Percentiles rank a stretch among this genome's conserved stretches.
phyloP scores from a whole-genome alignment of 2,113 vertebrate species.

The Taxidea taxus region DNA sequence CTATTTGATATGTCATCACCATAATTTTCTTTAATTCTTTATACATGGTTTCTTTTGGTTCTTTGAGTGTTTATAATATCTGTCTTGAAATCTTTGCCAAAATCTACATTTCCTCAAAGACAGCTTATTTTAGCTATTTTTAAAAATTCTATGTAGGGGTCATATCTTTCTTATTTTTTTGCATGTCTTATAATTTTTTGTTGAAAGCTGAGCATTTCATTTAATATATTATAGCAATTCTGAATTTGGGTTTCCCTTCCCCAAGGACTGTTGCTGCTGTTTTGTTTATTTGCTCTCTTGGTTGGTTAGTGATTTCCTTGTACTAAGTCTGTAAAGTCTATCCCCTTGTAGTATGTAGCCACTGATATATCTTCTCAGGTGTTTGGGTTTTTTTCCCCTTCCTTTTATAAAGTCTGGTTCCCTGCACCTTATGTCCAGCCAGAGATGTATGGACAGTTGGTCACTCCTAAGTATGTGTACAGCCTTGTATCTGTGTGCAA shows the following conservation, averaged over 20 bases:
- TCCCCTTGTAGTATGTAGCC: background rate
- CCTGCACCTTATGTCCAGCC: background rate
- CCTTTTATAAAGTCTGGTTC: background rate
- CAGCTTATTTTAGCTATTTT: conserved; percentile 3
- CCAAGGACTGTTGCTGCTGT: background rate
- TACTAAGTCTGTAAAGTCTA: background rate
- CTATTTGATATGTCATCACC: background rate
- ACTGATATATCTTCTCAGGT: background rate
- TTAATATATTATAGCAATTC: background rate
- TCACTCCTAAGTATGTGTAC: background rate
- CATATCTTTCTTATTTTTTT: conserved; percentile 15
- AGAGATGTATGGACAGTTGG: background rate
- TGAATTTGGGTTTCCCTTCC: background rate
- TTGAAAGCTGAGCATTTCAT: conserved; percentile 49
- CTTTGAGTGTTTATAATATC: conserved; percentile 41
- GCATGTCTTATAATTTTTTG: conserved; percentile 22
- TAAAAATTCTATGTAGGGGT: background rate
- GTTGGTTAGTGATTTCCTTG: background rate
- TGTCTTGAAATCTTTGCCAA: conserved; percentile 54
- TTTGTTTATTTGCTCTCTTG: background rate
- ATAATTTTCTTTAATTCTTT: conserved; percentile 6
- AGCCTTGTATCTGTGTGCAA: background rate
- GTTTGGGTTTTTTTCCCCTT: background rate
- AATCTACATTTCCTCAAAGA: conserved; percentile 55
- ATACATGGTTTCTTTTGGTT: conserved; percentile 41